Evolutionary conservation across 2,113 vertebrate species (phyloP).

Genomic region (Eleginops maclovinus): DNA sequence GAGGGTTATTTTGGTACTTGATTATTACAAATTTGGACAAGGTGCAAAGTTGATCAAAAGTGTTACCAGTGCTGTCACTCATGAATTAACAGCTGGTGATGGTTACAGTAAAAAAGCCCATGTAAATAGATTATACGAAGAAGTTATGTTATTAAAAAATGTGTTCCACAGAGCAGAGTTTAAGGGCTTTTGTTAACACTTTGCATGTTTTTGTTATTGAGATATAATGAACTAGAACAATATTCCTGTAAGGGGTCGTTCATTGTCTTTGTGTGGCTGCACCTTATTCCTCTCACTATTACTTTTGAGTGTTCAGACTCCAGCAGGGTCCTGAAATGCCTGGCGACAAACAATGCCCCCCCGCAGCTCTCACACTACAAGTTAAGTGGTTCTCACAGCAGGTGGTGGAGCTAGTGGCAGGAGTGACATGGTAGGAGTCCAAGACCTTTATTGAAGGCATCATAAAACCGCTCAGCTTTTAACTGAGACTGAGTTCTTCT

Average conservation of each 20-base stretch:
- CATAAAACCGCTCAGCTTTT: background rate
- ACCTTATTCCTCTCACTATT: slow-evolving; percentile 1
- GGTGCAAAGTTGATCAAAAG: background rate
- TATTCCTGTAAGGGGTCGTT: background rate
- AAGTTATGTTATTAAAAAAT: too few species aligned
- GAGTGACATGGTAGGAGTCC: slow-evolving; percentile 13
- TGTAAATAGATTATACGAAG: background rate
- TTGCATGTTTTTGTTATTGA: background rate
- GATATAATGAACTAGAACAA: background rate
- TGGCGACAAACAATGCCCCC: slow-evolving; percentile 20
- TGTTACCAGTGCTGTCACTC: background rate
- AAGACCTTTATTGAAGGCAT: background rate
- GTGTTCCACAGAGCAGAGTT: background rate
- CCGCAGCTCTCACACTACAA: slow-evolving; percentile 21
- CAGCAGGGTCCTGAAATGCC: slow-evolving; percentile 50
- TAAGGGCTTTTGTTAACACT: background rate
- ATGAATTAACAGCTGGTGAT: background rate
- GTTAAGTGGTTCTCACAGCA: slow-evolving; percentile 12
- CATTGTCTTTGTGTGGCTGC: background rate
- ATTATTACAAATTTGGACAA: background rate
- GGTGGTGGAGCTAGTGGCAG: background rate
- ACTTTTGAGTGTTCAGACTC: slow-evolving; percentile 36
- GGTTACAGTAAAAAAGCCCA: too few species aligned
- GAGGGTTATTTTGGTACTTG: background rate
- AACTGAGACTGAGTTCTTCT: background rate